Base-by-base conservation (phyloP, 2,113 vertebrate species). In the Ptilorrhoa leucosticta region DNA sequence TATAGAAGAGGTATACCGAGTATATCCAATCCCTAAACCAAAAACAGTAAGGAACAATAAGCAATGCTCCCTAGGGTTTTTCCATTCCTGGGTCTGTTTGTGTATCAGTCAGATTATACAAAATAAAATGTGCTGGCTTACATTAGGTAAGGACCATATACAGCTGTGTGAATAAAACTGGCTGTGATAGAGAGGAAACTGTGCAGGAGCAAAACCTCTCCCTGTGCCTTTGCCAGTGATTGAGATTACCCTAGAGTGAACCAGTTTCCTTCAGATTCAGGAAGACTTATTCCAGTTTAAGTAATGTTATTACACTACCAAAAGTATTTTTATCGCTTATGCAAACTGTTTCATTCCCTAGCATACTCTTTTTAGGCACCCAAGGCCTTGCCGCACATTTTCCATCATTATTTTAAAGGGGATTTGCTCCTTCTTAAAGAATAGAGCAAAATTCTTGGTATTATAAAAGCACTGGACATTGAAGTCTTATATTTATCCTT, bases 401-500 rank as follows among this genome's bases (percentile, higher is more conserved):
- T 65, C 15, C 21, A 18, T 76, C 15, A 26, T 81, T 88, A 70
- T 94, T 90, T 93, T 70, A 64, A 92, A 71, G 44, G 56, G 30
- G 56, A 88, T 73, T 92, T 70, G 63, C 27, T 91, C 6, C 16
- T 90, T 47, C 40, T 78, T 88, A 81, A 91, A 85, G 71, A 86
- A 56, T 7, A 70, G 22, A 63, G 15, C 24, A 86, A 51, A 78
- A 84, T 40, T 94, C 24, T 63, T 68, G 8, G 20, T 83, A 23
- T 68, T 90, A 64, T 64, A 78, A 93, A 90, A 90, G 16, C n/a
- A 71, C n/a, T 81, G 88, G 90, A 71, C 72, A 68, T 22, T 44
- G 51, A 90, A 84, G 35, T 22, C 47, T 83, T 63, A 27, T 71
- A 75, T 93, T 96, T 93, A 96, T 92, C 90, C 60, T 37, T 78